Evolutionary conservation across 2,113 vertebrate species (phyloP).

Genomic region (Myotis brandtii): DNA sequence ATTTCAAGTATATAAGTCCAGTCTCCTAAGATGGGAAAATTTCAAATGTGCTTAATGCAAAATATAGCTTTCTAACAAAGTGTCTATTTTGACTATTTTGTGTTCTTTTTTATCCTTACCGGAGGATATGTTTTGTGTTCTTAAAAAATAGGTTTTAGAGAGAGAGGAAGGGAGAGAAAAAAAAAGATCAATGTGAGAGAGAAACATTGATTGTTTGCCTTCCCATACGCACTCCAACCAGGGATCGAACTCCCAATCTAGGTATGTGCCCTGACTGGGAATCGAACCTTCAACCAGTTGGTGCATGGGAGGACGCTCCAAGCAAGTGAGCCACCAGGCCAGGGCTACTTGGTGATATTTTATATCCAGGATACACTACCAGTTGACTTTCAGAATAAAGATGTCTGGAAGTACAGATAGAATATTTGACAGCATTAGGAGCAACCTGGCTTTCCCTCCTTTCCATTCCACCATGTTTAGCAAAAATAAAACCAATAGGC

Average conservation of each 20-base stretch:
- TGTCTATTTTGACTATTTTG: conserved; percentile 63
- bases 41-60: conserved; percentile 76
- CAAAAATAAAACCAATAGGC: conserved; percentile 38
- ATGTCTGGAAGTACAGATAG: conserved; percentile 69
- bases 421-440: conserved; percentile 67
- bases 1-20: conserved; percentile 13
- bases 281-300: too few relatives aligned
- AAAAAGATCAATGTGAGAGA: too few relatives aligned
- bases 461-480: conserved; percentile 75
- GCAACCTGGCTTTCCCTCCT: neutral
- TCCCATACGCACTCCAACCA: too few relatives aligned
- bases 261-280: too few relatives aligned
- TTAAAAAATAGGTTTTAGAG: too few relatives aligned
- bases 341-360: conserved; percentile 34
- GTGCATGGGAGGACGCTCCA: too few relatives aligned
- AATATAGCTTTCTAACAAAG: conserved; percentile 64
- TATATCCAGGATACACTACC: conserved; percentile 16
- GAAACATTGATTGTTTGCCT: too few relatives aligned
- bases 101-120: neutral
- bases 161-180: too few relatives aligned
- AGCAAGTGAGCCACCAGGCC: too few relatives aligned
- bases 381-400: conserved; percentile 71
- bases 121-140: conserved; percentile 20
- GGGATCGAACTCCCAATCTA: too few relatives aligned
- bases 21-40: conserved; percentile 36